Conservation (phyloP, 92 coral and sea anemone species). For the Metridium senile region DNA sequence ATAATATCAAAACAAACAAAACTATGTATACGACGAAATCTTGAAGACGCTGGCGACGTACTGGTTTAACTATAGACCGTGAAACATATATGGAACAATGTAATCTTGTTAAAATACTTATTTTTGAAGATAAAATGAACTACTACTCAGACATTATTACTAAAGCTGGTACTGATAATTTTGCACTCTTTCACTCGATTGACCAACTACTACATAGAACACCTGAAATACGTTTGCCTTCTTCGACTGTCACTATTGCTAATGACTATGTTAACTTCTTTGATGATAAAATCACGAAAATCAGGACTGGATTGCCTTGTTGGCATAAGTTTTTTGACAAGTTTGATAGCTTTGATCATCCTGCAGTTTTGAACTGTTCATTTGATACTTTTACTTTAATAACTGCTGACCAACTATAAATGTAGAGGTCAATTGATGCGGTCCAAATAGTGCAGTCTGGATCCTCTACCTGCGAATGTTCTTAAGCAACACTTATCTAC, state of each 20-base stretch:
- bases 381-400: slow-evolving; percentile 18
- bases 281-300: slow-evolving; percentile 39
- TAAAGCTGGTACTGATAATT: slow-evolving; percentile 40
- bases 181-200: slow-evolving; percentile 41
- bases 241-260: slow-evolving; percentile 40
- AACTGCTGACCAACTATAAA: slow-evolving; percentile 39
- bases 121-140: slow-evolving; percentile 18
- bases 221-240: slow-evolving; percentile 42
- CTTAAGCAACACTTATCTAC: slow-evolving; percentile 37
- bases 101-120: slow-evolving; percentile 34
- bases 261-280: slow-evolving; percentile 55
- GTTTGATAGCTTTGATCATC: slow-evolving; percentile 11
- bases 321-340: slow-evolving; percentile 3
- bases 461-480: slow-evolving; percentile 49
- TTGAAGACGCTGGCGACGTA: slow-evolving; percentile 58
- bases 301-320: slow-evolving; percentile 17
- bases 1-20: slow-evolving; percentile 20
- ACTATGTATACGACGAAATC: slow-evolving; percentile 27
- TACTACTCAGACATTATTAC: slow-evolving; percentile 21
- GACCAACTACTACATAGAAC: slow-evolving; percentile 46
- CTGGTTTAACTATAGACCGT: slow-evolving; percentile 39
- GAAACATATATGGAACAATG: slow-evolving; percentile 38
- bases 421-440: slow-evolving; percentile 19
- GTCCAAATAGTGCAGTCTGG: slow-evolving; percentile 18
- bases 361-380: slow-evolving; percentile 5